Evolutionary conservation across 2,113 vertebrate species (phyloP).

Genomic region (Galeopterus variegatus): DNA sequence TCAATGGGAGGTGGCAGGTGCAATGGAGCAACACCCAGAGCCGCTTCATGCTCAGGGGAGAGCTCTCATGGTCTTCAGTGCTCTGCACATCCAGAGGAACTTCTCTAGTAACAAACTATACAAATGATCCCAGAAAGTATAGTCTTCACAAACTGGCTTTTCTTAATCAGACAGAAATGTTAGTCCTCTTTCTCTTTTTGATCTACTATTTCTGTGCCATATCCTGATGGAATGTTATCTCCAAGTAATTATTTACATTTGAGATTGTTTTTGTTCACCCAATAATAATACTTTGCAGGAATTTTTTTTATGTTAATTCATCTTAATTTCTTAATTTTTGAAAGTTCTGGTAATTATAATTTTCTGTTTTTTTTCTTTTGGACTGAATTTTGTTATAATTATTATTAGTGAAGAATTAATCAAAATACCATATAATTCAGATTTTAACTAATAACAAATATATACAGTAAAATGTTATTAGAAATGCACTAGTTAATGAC

Average conservation of each 20-base stretch:
- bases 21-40: too few relatives aligned
- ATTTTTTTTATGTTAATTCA: not conserved
- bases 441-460: slow-evolving; percentile 24
- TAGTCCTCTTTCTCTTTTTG: not conserved
- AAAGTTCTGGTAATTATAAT: not conserved
- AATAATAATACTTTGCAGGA: not conserved
- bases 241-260: not conserved
- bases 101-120: too few relatives aligned
- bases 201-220: not conserved
- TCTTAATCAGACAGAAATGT: not conserved
- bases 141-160: not conserved
- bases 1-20: too few relatives aligned
- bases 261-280: not conserved
- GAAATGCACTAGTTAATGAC: not conserved
- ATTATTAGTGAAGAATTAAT: not conserved
- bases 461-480: not conserved
- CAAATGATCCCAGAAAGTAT: too few relatives aligned
- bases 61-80: too few relatives aligned
- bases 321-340: not conserved
- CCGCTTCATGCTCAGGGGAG: too few relatives aligned
- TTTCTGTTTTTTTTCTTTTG: not conserved
- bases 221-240: not conserved
- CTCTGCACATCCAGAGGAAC: too few relatives aligned
- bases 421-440: not conserved
- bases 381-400: not conserved